Conservation (phyloP, 2,113 vertebrate species). For the Nerophis lumbriciformis region DNA sequence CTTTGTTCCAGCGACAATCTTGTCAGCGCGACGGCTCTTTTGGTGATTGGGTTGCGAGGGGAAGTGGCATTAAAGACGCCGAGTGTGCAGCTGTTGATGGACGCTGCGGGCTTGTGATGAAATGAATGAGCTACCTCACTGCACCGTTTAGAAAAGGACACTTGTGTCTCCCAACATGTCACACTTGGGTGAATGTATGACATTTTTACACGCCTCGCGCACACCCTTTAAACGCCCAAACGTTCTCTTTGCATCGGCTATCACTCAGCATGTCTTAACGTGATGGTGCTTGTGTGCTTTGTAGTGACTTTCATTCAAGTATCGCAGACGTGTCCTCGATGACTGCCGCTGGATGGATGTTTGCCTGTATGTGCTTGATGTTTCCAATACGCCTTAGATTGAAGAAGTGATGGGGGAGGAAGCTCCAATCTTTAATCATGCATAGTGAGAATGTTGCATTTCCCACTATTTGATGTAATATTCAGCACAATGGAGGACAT, state of each 20-base stretch:
- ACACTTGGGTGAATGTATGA: constrained; percentile 45
- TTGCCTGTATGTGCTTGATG: background rate
- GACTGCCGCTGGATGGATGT: background rate
- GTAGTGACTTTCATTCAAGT: constrained; percentile 16
- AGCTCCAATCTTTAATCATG: background rate
- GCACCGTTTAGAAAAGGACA: constrained; percentile 23
- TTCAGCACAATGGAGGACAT: background rate
- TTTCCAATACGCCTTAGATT: background rate
- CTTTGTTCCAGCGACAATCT: constrained; percentile 42
- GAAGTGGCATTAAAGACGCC: constrained; percentile 2
- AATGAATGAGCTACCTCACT: constrained; percentile 60
- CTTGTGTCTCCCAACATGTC: constrained; percentile 31
- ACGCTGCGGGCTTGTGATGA: constrained; percentile 16
- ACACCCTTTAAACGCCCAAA: constrained; percentile 21
- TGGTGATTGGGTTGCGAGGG: constrained; percentile 1
- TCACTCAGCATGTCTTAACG: constrained; percentile 46
- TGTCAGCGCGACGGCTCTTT: constrained; percentile 20
- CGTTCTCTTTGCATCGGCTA: constrained; percentile 31
- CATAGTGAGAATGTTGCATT: background rate
- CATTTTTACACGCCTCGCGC: constrained; percentile 30
- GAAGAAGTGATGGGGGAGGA: background rate
- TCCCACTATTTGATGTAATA: background rate
- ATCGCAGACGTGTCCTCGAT: background rate
- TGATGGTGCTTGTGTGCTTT: constrained; percentile 33
- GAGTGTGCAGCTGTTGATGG: constrained; percentile 25